Evolutionary conservation across 2,113 vertebrate species (phyloP).

Genomic region (Oreocharis arfaki): DNA sequence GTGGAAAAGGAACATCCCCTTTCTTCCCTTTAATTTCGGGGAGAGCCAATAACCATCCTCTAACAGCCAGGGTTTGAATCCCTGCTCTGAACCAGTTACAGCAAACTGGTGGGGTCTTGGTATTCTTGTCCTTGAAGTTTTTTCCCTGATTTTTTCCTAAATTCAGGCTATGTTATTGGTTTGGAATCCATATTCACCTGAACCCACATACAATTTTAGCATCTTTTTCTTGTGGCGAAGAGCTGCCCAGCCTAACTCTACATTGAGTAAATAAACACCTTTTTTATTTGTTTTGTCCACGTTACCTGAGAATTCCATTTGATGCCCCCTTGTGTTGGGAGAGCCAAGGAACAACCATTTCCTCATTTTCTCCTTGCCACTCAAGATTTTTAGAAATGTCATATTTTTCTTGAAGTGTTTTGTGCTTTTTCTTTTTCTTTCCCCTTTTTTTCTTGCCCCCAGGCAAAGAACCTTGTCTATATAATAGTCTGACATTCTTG

Average conservation of each 20-base stretch:
- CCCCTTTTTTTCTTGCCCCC: background rate
- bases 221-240: background rate
- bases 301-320: background rate
- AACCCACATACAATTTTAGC: background rate
- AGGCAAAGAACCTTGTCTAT: background rate
- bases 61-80: background rate
- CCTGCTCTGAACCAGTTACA: background rate
- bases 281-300: background rate
- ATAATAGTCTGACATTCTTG: conserved; percentile 1
- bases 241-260: background rate
- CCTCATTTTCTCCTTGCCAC: conserved; percentile 4
- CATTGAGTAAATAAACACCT: background rate
- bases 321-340: conserved; percentile 40
- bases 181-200: background rate
- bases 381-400: conserved; percentile 23
- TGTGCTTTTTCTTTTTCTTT: background rate
- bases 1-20: background rate
- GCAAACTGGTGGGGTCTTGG: background rate
- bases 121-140: background rate
- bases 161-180: background rate
- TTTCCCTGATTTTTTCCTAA: background rate
- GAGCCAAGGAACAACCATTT: background rate
- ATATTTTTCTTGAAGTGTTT: background rate
- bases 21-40: background rate
- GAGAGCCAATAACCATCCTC: background rate